Evolutionary conservation across 35 echinoderm and acorn worm species (phyloP).

Genomic region (Apostichopus parvimensis): DNA sequence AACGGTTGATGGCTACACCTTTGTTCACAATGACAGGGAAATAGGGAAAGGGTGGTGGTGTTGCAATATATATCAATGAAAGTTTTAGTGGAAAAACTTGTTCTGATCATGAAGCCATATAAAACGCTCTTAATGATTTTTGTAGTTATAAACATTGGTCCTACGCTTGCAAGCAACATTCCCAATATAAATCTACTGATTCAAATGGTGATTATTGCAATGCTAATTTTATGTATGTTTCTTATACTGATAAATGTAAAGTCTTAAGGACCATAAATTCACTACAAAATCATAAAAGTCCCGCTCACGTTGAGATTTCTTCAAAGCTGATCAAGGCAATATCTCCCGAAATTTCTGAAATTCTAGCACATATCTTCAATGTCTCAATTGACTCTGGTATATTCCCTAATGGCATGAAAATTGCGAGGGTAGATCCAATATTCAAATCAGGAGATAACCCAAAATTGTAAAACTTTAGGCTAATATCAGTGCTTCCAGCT

Average conservation of each 20-base stretch:
- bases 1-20: not conserved
- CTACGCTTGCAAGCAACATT: no score
- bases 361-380: not conserved
- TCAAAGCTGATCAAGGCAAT: not conserved
- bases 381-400: not conserved
- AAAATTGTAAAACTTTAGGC: not conserved
- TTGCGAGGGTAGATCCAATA: not conserved
- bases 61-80: not conserved
- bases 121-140: no score
- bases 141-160: no score
- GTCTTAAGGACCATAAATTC: not conserved
- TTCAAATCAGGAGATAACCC: not conserved
- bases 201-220: no score
- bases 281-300: not conserved
- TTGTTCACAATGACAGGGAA: not conserved
- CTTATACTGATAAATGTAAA: not conserved
- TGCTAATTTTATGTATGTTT: not conserved
- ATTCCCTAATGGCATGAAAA: not conserved
- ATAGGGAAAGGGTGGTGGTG: not conserved
- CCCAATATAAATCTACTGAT: no score
- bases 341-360: not conserved
- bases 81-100: not conserved
- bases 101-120: no score
- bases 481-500: not conserved
- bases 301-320: not conserved